Conservation (phyloP, 2,888 invertebrate species). For the Clanis bilineata region DNA sequence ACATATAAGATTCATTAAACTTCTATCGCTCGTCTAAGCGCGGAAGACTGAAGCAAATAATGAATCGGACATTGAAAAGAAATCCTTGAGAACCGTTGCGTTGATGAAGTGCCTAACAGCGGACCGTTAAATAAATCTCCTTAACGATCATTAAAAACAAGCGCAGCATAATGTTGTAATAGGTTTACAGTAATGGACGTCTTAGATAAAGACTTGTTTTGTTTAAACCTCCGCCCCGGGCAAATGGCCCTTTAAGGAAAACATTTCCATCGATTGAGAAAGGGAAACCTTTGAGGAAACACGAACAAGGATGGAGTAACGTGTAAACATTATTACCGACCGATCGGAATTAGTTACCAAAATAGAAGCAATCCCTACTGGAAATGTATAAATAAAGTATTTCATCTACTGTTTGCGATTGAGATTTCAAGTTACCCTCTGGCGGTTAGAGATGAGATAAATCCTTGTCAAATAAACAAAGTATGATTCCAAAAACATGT, state of each 20-base stretch:
- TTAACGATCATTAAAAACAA: slow-evolving; percentile 15
- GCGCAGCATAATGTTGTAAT: slow-evolving; percentile 14
- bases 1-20: not conserved
- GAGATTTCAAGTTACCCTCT: not conserved
- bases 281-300: slow-evolving; percentile 29
- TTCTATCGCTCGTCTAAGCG: not conserved
- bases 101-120: slow-evolving; percentile 5
- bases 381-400: slow-evolving; percentile 7
- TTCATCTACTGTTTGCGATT: not conserved
- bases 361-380: slow-evolving; percentile 7
- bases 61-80: not conserved
- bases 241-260: slow-evolving; percentile 58
- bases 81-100: slow-evolving; percentile 13
- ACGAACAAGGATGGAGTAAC: slow-evolving; percentile 32
- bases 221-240: slow-evolving; percentile 50
- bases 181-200: slow-evolving; percentile 34
- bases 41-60: not conserved
- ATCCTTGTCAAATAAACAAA: not conserved
- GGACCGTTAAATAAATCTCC: slow-evolving; percentile 13
- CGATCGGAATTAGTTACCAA: slow-evolving; percentile 18
- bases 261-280: slow-evolving; percentile 55
- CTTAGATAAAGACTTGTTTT: slow-evolving; percentile 44
- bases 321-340: slow-evolving; percentile 27
- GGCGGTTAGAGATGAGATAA: not conserved
- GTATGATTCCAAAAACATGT: not conserved